These are phyloP conservation scores for Tigriopus californicus DNA, from an alignment of 2,888 invertebrate species.

Conservation along the genomic window DNA sequence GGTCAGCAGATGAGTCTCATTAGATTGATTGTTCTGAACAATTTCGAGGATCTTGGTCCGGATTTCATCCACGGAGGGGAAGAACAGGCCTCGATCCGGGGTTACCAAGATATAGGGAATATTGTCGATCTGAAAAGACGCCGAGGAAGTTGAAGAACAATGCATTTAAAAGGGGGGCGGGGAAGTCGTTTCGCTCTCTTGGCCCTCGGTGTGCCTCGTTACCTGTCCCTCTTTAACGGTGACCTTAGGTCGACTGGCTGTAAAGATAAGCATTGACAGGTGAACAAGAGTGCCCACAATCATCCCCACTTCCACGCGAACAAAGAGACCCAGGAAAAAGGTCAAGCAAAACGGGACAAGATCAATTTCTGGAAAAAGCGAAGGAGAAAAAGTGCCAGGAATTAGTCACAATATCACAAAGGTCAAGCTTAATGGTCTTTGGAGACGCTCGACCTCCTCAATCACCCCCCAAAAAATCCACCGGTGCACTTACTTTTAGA, in stretches of 20 bases:
- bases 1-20: neutral
- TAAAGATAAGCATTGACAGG: conserved; percentile 2
- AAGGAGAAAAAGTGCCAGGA: neutral
- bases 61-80: neutral
- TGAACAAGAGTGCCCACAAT: conserved; percentile 6
- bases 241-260: conserved; percentile 3
- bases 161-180: neutral
- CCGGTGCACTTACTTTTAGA: conserved; percentile 16
- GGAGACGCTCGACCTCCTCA: neutral
- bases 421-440: neutral
- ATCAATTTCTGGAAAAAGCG: conserved; percentile 4
- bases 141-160: neutral
- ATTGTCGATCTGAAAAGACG: neutral
- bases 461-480: neutral
- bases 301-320: conserved; percentile 2
- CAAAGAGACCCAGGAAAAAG: conserved; percentile 10
- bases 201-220: neutral
- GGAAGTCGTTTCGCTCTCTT: too few relatives aligned
- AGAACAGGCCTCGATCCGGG: conserved; percentile 1
- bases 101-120: neutral
- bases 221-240: neutral
- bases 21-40: neutral
- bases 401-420: neutral
- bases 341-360: conserved; percentile 8
- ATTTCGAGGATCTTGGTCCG: neutral